Evolutionary conservation across 92 coral and sea anemone genomes (phyloP).

Genomic region (Heteractis magnifica): DNA sequence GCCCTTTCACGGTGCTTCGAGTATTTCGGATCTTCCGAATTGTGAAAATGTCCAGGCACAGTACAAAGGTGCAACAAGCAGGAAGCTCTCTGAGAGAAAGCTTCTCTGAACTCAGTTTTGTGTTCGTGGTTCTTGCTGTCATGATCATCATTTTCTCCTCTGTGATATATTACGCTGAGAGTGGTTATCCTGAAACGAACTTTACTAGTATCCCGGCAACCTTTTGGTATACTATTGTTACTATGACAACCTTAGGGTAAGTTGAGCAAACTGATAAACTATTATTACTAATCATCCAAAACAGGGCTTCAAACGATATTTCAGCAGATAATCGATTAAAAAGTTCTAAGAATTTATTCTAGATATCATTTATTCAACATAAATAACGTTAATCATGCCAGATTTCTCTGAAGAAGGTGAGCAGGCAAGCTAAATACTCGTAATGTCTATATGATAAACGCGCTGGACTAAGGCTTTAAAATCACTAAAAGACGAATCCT

Average conservation of each 20-base stretch:
- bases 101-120: constrained; percentile 82
- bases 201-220: constrained; percentile 86
- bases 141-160: constrained; percentile 85
- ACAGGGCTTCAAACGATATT: too few species aligned
- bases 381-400: too few species aligned
- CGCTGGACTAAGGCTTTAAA: too few species aligned
- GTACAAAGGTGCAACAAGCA: constrained; percentile 84
- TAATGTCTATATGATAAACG: too few species aligned
- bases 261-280: neutral
- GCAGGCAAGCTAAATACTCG: too few species aligned
- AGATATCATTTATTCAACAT: too few species aligned
- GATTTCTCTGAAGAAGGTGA: too few species aligned
- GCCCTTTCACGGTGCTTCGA: constrained; percentile 85
- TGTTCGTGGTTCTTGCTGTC: constrained; percentile 74
- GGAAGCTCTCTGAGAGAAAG: constrained; percentile 84
- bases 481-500: too few species aligned
- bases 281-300: neutral
- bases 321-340: too few species aligned
- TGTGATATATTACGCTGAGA: constrained; percentile 89
- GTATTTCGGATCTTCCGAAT: constrained; percentile 92
- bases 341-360: too few species aligned
- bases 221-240: constrained; percentile 98
- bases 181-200: constrained; percentile 50
- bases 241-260: constrained; percentile 99
- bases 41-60: constrained; percentile 91